Conservation (phyloP, 2,888 invertebrate genomes). For the Notodromas monacha region DNA sequence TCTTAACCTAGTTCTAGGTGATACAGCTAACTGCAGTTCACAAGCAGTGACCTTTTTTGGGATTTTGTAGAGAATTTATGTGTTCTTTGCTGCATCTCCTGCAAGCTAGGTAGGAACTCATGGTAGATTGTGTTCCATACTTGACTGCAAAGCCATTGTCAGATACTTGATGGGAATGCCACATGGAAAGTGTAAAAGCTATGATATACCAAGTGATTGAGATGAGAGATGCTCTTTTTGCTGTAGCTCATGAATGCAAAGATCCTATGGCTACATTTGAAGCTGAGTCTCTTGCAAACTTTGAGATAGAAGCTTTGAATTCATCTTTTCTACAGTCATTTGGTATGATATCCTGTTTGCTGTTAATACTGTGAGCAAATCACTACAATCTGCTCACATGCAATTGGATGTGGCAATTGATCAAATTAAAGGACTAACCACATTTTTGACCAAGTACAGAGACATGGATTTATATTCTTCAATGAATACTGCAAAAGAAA, state of each 20-base stretch:
- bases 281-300: not conserved
- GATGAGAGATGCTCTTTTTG: not conserved
- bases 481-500: not conserved
- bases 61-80: slow-evolving; percentile 6
- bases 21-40: slow-evolving; percentile 1
- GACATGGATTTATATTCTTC: not conserved
- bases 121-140: not conserved
- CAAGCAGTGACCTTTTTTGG: slow-evolving; percentile 2
- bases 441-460: not conserved
- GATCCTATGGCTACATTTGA: not conserved
- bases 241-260: not conserved
- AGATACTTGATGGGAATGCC: not conserved
- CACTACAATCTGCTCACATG: not conserved
- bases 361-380: slow-evolving; percentile 1
- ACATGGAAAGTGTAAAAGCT: not conserved
- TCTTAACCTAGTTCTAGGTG: slow-evolving; percentile 1
- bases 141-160: not conserved
- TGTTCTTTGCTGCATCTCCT: not conserved
- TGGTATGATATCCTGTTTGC: not conserved
- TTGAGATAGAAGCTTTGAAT: not conserved
- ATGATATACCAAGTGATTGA: not conserved
- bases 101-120: not conserved
- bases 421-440: not conserved
- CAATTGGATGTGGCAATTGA: not conserved
- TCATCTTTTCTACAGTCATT: not conserved